phyloP scores from a whole-genome alignment of 2,888 invertebrate species.

The Aradus depressus region DNA sequence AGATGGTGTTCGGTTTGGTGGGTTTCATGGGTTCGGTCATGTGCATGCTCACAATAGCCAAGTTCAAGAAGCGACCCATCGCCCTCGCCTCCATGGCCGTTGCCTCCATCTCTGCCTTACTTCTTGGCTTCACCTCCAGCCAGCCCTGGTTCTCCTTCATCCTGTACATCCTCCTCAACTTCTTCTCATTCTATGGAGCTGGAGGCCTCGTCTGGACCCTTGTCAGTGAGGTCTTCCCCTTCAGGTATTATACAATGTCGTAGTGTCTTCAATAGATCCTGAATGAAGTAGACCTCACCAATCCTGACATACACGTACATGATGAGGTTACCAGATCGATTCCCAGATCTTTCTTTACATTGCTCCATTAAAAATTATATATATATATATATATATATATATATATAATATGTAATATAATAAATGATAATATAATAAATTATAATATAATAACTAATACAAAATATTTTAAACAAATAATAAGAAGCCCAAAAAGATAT shows the following conservation, averaged over 20 bases:
- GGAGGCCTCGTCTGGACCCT: conserved; percentile 45
- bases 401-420: too few relatives aligned
- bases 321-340: too few relatives aligned
- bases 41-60: conserved; percentile 39
- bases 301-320: too few relatives aligned
- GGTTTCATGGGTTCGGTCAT: conserved; percentile 40
- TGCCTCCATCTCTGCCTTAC: conserved; percentile 33
- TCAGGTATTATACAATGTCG: conserved; percentile 37
- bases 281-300: too few relatives aligned
- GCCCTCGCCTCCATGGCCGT: conserved; percentile 40
- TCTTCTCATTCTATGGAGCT: conserved; percentile 38
- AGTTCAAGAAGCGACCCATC: conserved; percentile 42
- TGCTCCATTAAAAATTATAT: background rate
- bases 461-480: too few relatives aligned
- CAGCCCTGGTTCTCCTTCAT: conserved; percentile 39
- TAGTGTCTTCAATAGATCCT: too few relatives aligned
- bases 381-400: too few relatives aligned
- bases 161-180: conserved; percentile 38
- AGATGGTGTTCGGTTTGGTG: conserved; percentile 43
- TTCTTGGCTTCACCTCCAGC: conserved; percentile 30
- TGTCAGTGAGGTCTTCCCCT: conserved; percentile 48
- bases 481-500: too few relatives aligned
- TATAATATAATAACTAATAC: too few relatives aligned
- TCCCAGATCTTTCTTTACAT: background rate
- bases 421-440: too few relatives aligned